phyloP scores from a whole-genome alignment of 2,888 invertebrate species.

The Nephrotoma guestfalica region DNA sequence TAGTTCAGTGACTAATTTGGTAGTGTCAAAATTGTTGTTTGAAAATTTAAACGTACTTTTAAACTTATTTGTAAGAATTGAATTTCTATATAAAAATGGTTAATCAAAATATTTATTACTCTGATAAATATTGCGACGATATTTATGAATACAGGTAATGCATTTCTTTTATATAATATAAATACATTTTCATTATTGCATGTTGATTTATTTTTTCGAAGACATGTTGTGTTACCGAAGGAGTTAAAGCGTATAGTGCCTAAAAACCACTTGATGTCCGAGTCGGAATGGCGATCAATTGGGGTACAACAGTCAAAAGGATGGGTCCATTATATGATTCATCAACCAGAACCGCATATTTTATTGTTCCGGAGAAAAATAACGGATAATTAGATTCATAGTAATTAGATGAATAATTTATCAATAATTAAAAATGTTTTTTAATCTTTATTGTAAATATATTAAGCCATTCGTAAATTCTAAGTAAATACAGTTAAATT shows the following conservation, averaged over 20 bases:
- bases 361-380: constrained; percentile 67
- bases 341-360: constrained; percentile 89
- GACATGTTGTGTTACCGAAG: constrained; percentile 89
- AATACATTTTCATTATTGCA: too few relatives aligned
- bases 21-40: neutral
- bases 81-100: neutral
- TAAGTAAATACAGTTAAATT: neutral
- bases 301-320: constrained; percentile 95
- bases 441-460: neutral
- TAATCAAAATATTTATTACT: constrained; percentile 68
- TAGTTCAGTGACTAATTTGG: neutral
- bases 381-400: constrained; percentile 23
- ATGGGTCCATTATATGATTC: constrained; percentile 95
- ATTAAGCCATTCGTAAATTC: neutral
- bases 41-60: neutral
- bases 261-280: constrained; percentile 84
- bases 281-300: constrained; percentile 84
- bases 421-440: neutral
- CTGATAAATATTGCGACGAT: constrained; percentile 85
- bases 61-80: neutral
- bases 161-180: neutral
- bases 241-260: constrained; percentile 83
- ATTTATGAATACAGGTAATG: constrained; percentile 79
- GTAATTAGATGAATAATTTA: neutral
- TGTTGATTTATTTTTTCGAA: constrained; percentile 28